Base-by-base conservation (phyloP, 2,113 vertebrate species). In the Osmerus mordax region DNA sequence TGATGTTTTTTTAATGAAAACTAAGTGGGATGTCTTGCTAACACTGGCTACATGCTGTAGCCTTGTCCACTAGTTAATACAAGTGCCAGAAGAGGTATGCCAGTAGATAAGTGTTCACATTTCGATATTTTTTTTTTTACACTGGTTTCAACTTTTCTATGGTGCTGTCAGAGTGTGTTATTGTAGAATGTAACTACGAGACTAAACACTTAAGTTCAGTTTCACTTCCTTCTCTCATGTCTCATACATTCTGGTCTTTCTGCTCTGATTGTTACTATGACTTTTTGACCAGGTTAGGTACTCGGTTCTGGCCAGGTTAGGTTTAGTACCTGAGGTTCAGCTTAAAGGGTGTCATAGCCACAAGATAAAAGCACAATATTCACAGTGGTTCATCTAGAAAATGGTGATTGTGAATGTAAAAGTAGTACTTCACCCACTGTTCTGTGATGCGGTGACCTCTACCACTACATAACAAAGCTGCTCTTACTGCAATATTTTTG, bases 401-500 rank as follows among this genome's bases (percentile, higher is more conserved):
- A 19, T 3, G 36, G 8, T 36, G 41, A 47, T 47, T 47, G 41
- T 47, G 41, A 47, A 47, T 47, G 41, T 47, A 47, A 47, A 47
- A 47, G 41, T 56, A 18, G 15, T 18, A 56, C 55, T 4, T 16
- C n/a, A 6, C n/a, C n/a, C 16, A 18, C 1, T 19, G 18, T 18
- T 6, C 55, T 56, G 55, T 56, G 3, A 63, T 76, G 78, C 73
- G 76, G 78, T 89, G 83, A 84, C 83, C 86, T 82, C 84, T 84
- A 76, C 88, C 85, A 84, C 81, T 87, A 81, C 80, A 85, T 80
- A 78, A 87, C 74, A 85, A 84, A 87, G 89, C 91, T 92, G 90
- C 91, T 90, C 88, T 86, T 83, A 83, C 75, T 88, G 86, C 87
- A 90, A 88, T 90, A 88, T 84, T 91, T 90, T 90, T 89, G 86